These are phyloP conservation scores for Zele albiditarsus DNA, from an alignment of 2,888 invertebrate species.

Conservation along the genomic window DNA sequence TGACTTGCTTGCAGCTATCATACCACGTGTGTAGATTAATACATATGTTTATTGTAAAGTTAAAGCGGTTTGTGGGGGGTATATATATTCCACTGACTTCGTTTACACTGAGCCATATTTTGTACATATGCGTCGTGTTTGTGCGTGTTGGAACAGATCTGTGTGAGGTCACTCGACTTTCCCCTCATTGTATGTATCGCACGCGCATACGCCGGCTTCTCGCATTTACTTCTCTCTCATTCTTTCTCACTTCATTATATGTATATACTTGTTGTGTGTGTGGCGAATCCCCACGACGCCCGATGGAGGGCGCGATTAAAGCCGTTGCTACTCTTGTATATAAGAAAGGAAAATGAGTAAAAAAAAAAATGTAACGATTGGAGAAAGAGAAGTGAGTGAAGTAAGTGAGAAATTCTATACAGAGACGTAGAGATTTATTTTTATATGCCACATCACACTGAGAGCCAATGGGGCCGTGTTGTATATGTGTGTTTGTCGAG, in stretches of 20 bases:
- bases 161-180: conserved; percentile 29
- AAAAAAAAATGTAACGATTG: neutral
- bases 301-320: conserved; percentile 32
- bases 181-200: neutral
- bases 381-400: neutral
- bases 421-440: conserved; percentile 2
- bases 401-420: neutral
- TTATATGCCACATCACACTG: neutral
- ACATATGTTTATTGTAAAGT: conserved; percentile 8
- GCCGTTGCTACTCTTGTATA: conserved; percentile 6
- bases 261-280: conserved; percentile 9
- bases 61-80: no score
- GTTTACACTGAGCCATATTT: neutral
- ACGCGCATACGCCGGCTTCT: conserved; percentile 32
- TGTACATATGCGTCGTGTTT: neutral
- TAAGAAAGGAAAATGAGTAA: neutral
- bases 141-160: neutral
- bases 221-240: neutral
- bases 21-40: conserved; percentile 1
- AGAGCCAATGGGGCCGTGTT: neutral
- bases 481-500: neutral
- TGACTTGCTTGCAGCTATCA: no score
- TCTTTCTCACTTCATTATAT: conserved; percentile 7
- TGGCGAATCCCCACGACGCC: conserved; percentile 29
- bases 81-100: neutral